Conservation (phyloP, 2,113 vertebrate species). For the Podarcis muralis region DNA sequence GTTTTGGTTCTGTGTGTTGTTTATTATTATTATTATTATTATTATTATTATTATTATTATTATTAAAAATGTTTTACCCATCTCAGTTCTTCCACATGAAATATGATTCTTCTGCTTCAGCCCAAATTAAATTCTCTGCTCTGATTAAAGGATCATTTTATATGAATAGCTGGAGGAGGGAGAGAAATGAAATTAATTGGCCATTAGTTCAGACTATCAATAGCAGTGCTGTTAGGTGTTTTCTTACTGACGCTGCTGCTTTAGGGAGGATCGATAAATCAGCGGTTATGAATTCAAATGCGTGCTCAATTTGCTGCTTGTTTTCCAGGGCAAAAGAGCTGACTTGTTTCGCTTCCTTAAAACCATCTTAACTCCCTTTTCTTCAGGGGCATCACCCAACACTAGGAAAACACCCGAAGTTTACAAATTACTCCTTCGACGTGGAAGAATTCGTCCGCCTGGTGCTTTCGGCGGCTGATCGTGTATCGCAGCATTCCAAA, state of each 20-base stretch:
- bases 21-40: too few species aligned
- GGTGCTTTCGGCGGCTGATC: constrained; percentile 86
- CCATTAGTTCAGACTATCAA: constrained; percentile 51
- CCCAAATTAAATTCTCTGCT: constrained; percentile 43
- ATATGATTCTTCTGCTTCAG: constrained; percentile 27
- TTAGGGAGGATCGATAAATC: constrained; percentile 48
- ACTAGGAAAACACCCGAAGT: constrained; percentile 95
- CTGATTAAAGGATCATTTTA: constrained; percentile 48
- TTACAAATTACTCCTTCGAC: constrained; percentile 96
- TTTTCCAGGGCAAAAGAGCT: constrained; percentile 22
- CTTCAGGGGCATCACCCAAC: constrained; percentile 95
- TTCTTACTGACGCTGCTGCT: constrained; percentile 41
- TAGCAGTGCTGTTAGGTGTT: constrained; percentile 14
- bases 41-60: too few species aligned
- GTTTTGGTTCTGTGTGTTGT: background rate
- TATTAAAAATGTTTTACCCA: background rate
- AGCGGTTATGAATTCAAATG: constrained; percentile 51
- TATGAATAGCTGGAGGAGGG: constrained; percentile 47
- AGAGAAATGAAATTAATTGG: constrained; percentile 57
- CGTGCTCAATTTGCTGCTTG: constrained; percentile 22
- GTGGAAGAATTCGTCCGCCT: constrained; percentile 92
- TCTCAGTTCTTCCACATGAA: constrained; percentile 1
- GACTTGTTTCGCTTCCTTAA: constrained; percentile 27
- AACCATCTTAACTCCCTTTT: constrained; percentile 44
- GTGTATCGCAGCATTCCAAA: constrained; percentile 84